Base-by-base conservation (phyloP, 2,888 invertebrate genomes). In the Aphodius granarius region DNA sequence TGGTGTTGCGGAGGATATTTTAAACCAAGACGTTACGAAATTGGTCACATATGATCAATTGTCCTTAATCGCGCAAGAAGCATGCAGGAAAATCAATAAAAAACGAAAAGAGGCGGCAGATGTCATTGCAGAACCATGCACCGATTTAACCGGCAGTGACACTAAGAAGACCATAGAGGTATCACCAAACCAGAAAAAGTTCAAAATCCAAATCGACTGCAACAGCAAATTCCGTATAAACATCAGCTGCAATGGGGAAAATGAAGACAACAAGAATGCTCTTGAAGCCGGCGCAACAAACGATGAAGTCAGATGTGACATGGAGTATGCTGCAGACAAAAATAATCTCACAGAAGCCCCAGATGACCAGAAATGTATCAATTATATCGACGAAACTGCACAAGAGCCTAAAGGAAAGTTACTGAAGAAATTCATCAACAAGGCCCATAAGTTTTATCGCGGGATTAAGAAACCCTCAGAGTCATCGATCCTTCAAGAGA, bases 181-280 rank as follows among this genome's bases (percentile, higher is more conserved):
- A 23, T 66, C 22, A 17, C 74, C 76, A 6, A 76, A 75, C 22
- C 74, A 72, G 43, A 74, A 74, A 63, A 76, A 76, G 18, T 76
- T 76, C 65, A 76, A 76, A 70, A 76, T 76, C 18, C 74, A 76
- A 76, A 76, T 76, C 68, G 76, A 76, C 21, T 76, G 76, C 63
- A 72, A 71, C 18, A 74, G 71, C 18, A 76, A 76, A 20, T 74
- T 76, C 17, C 74, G 70, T 17, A 76, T 76, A 20, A 76, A 76
- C 65, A 76, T 76, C 16, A 74, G 76, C 70, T 76, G 76, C 16
- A 76, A 74, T 64, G 70, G 64, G 16, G 21, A 63, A 19, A 68
- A 62, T 9, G 64, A 74, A 66, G 66, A 17, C 17, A 9, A 21
- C 16, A 20, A 13, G 16, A 73, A 73, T 17, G 15, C 63, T 2